Conservation (phyloP, 2,888 invertebrate species). For the Machimus atricapillus region DNA sequence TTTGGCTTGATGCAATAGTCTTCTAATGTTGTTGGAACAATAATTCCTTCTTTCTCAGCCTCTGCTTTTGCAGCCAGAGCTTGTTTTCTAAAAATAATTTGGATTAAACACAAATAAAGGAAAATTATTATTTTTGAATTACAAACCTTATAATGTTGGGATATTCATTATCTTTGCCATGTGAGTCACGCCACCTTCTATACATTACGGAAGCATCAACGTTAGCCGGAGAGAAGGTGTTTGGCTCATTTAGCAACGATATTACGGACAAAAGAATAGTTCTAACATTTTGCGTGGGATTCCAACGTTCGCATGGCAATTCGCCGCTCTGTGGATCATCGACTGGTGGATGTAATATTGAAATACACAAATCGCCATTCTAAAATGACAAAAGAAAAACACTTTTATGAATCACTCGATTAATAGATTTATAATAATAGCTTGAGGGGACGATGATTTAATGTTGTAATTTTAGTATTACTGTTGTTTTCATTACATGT, state of each 20-base stretch:
- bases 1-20: constrained; percentile 97
- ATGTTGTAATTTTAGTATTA: not conserved
- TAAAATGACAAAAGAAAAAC: constrained; percentile 56
- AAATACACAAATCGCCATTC: constrained; percentile 99
- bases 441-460: too few species aligned
- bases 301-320: constrained; percentile 99
- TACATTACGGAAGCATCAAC: constrained; percentile 99
- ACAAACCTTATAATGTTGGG: constrained; percentile 94
- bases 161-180: constrained; percentile 98
- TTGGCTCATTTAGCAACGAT: constrained; percentile 98
- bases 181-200: constrained; percentile 96
- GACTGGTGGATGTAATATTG: constrained; percentile 97
- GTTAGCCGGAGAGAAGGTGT: constrained; percentile 99
- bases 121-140: not conserved
- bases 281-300: constrained; percentile 99
- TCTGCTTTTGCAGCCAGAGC: constrained; percentile 93
- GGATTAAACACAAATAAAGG: not conserved
- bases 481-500: not conserved
- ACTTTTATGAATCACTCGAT: not conserved
- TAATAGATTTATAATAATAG: too few species aligned
- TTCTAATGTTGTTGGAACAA: constrained; percentile 95
- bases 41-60: constrained; percentile 95
- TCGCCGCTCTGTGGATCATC: constrained; percentile 99
- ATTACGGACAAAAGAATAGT: constrained; percentile 98
- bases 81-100: constrained; percentile 78